phyloP scores from a whole-genome alignment of 2,888 invertebrate genomes.

The Melipona bicolor region DNA sequence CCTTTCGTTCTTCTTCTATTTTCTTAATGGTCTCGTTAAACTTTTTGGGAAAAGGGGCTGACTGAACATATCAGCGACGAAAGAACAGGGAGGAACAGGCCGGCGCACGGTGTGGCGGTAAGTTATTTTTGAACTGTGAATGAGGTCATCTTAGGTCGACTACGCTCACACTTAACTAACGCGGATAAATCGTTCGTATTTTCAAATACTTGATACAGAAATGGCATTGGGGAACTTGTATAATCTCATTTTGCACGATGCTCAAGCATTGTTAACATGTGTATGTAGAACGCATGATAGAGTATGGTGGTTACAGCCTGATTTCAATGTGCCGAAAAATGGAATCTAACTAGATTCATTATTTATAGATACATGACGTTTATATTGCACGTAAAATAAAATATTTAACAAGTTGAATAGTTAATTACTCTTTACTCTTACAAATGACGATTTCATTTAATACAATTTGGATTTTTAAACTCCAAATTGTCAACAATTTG shows the following conservation, averaged over 20 bases:
- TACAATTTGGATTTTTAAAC: too few species aligned
- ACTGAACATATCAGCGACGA: constrained; percentile 31
- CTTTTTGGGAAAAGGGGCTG: constrained; percentile 26
- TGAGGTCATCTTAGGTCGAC: constrained; percentile 79
- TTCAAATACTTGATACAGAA: constrained; percentile 52
- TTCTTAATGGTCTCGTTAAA: constrained; percentile 41
- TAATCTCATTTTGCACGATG: not conserved
- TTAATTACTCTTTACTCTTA: too few species aligned
- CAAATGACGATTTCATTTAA: too few species aligned
- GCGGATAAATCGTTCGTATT: constrained; percentile 59
- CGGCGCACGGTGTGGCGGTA: constrained; percentile 54
- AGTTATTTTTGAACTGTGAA: constrained; percentile 79
- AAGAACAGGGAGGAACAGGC: constrained; percentile 34
- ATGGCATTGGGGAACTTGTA: constrained; percentile 18
- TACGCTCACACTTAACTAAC: constrained; percentile 62
- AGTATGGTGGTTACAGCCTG: too few species aligned
- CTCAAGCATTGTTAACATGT: not conserved
- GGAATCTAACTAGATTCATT: too few species aligned
- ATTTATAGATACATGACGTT: too few species aligned
- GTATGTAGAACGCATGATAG: not conserved
- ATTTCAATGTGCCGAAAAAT: not conserved
- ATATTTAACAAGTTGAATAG: too few species aligned
- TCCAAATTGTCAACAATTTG: too few species aligned
- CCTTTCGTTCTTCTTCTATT: not conserved
- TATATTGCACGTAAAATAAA: too few species aligned